Conservation (phyloP, 2,888 invertebrate species). For the Rhingia rostrata region DNA sequence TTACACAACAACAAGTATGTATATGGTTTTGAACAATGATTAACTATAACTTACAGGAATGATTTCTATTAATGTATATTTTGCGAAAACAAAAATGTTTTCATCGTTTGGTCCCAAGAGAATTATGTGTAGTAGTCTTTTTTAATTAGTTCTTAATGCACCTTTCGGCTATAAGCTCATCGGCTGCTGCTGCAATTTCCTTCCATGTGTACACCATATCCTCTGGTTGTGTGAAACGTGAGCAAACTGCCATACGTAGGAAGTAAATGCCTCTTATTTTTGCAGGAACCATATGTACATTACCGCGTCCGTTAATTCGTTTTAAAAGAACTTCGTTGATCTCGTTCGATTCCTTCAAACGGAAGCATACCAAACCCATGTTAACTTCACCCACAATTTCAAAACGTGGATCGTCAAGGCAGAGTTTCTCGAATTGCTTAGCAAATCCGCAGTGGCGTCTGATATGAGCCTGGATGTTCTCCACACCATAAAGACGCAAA, state of each 20-base stretch:
- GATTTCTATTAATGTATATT: conserved; percentile 14
- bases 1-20: conserved; percentile 30
- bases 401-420: conserved; percentile 91
- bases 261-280: conserved; percentile 93
- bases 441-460: conserved; percentile 93
- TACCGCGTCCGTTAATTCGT: conserved; percentile 93
- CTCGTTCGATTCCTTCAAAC: conserved; percentile 93
- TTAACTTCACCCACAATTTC: conserved; percentile 94
- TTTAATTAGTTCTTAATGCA: neutral
- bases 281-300: conserved; percentile 96
- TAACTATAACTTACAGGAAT: conserved; percentile 33
- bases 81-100: conserved; percentile 30
- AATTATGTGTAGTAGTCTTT: conserved; percentile 3
- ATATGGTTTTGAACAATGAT: conserved; percentile 47
- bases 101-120: conserved; percentile 54
- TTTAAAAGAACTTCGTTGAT: conserved; percentile 91
- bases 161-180: conserved; percentile 85
- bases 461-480: conserved; percentile 93
- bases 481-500: conserved; percentile 93
- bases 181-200: conserved; percentile 90
- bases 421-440: conserved; percentile 92
- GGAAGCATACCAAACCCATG: conserved; percentile 98
- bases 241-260: conserved; percentile 94
- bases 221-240: conserved; percentile 90
- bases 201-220: conserved; percentile 95